Base-by-base conservation (phyloP, 2,113 vertebrate genomes). In the Amazona vittata region DNA sequence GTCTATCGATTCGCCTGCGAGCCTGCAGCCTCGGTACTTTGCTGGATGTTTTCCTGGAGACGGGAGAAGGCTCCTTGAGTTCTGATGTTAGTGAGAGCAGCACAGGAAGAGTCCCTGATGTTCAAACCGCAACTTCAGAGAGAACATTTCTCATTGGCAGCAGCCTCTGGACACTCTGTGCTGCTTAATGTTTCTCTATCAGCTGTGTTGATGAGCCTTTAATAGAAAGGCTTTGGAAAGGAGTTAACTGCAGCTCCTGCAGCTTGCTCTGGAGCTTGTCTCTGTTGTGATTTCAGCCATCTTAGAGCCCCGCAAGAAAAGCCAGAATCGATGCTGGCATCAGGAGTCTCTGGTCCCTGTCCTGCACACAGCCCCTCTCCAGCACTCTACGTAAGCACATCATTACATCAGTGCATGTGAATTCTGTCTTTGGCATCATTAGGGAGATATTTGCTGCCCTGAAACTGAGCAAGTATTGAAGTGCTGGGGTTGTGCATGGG, bases 71-170 rank as follows among this genome's bases (percentile, higher is more conserved):
- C 93, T 94, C 86, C 93, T 77, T 97, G 98, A 98, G 96, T 98
- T 97, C 97, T 93, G 97, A 94, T 94, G 94, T 97, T 97, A 96
- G 98, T 97, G 98, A 98, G 93, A 37, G 83, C 64, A 15, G 89
- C 75, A 14, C 91, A 89, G 96, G 63, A 96, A 93, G 87, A 87
- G 83, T 62, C 86, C 46, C 78, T 78, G 60, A 86, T 84, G 96
- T 86, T 95, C 89, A 85, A 90, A 77, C 65, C 52, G 25, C 84
- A 91, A 35, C 76, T 82, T 86, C 71, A 89, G 87, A 88, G 78
- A 76, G 76, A 95, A 91, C 77, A 75, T 95, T 86, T 91, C 70
- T 94, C 83, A 84, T 2, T 71, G 77, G 80, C 83, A 86, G 46
- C 22, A 24, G 73, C 71, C 83, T 86, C 91, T 59, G 64, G 93